Percentiles rank a stretch among this genome's conserved stretches.
These are phyloP conservation scores for Etheostoma nigrum DNA, from an alignment of 2,797 vertebrate species.

Conservation along the genomic window DNA sequence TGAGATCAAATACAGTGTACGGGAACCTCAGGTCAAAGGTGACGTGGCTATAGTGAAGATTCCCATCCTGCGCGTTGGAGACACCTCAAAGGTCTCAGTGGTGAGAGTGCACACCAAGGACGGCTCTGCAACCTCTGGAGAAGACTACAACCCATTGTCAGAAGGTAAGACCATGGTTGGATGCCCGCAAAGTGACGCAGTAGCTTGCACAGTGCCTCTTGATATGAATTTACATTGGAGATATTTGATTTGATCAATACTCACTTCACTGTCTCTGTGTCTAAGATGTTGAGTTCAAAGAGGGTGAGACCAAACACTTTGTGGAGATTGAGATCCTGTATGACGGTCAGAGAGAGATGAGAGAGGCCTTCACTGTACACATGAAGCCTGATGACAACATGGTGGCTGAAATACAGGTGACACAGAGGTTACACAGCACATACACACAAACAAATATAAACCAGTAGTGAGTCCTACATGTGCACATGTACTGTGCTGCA, in stretches of 20 bases:
- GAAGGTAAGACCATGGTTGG: conserved; percentile 80
- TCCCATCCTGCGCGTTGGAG: conserved; percentile 85
- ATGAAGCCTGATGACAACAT: conserved; percentile 92
- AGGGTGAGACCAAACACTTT: conserved; percentile 87
- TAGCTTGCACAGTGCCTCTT: not conserved
- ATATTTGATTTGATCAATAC: conserved; percentile 6
- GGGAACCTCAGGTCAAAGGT: conserved; percentile 87
- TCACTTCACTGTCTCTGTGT: conserved; percentile 25
- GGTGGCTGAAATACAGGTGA: conserved; percentile 91
- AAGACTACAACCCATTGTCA: conserved; percentile 91
- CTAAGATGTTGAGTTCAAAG: conserved; percentile 90
- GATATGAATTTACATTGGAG: not conserved
- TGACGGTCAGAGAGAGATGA: conserved; percentile 90
- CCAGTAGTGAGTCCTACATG: conserved; percentile 16
- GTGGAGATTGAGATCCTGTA: conserved; percentile 90
- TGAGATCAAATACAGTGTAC: conserved; percentile 89
- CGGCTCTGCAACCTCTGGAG: conserved; percentile 90
- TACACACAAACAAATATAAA: conserved; percentile 53
- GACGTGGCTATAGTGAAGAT: conserved; percentile 84
- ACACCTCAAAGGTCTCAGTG: conserved; percentile 89
- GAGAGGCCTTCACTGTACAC: conserved; percentile 90
- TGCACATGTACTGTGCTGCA: conserved; percentile 51
- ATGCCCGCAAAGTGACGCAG: not conserved
- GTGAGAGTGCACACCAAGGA: conserved; percentile 92
- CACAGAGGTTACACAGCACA: conserved; percentile 24